phyloP scores from a whole-genome alignment of 2,888 invertebrate genomes.

The Candidula unifasciata region DNA sequence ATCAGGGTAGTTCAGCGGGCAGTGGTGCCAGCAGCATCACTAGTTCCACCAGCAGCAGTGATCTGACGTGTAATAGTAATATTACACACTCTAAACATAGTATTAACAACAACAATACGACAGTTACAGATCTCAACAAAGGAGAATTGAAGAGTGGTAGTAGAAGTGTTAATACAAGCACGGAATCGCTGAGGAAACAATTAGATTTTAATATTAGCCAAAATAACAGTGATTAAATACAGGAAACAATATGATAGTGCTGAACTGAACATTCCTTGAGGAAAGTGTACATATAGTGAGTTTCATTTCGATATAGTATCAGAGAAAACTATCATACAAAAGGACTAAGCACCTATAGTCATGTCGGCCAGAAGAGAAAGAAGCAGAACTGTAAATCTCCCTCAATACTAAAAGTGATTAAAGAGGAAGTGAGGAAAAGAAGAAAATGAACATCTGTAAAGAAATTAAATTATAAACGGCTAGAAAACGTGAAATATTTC shows the following conservation, averaged over 20 bases:
- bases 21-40: background rate
- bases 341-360: background rate
- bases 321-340: no score
- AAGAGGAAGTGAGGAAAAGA: no score
- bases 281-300: no score
- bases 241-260: background rate
- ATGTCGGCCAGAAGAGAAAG: no score
- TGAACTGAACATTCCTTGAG: no score
- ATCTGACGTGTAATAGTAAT: background rate
- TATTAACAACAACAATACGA: conserved; percentile 1
- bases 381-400: no score
- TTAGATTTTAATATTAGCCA: background rate
- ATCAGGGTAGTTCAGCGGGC: background rate
- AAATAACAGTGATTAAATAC: background rate
- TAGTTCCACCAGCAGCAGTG: background rate
- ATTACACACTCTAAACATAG: background rate
- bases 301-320: no score
- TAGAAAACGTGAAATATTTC: no score
- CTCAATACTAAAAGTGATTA: no score
- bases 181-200: background rate
- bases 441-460: no score
- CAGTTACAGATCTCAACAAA: background rate
- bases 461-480: no score
- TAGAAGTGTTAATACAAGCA: background rate
- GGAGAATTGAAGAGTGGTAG: background rate